Percentiles rank a stretch among this genome's conserved stretches.
Evolutionary conservation across 1,140 invertebrate genomes (phyloP).

Genomic region (Battus philenor): DNA sequence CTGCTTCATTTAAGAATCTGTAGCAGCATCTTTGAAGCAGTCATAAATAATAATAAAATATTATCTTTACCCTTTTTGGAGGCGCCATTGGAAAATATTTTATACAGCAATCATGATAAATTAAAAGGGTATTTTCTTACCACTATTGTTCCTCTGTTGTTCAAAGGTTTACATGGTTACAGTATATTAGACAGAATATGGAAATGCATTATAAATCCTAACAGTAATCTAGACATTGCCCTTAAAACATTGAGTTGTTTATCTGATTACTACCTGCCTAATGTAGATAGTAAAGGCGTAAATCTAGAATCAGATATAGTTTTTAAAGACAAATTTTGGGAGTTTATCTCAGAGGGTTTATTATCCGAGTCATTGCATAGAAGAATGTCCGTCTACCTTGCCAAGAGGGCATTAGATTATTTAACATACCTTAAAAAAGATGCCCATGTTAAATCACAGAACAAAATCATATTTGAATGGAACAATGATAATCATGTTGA

Average conservation of each 20-base stretch:
- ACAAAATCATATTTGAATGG: slow-evolving; percentile 38
- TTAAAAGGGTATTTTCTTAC: slow-evolving; percentile 48
- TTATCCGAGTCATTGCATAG: slow-evolving; percentile 28
- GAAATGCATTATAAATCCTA: slow-evolving; percentile 32
- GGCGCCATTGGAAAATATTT: slow-evolving; percentile 40
- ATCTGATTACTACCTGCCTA: slow-evolving; percentile 54
- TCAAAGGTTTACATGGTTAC: slow-evolving; percentile 36
- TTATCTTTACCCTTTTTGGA: slow-evolving; percentile 45
- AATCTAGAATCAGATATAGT: slow-evolving; percentile 36
- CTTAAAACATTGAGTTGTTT: slow-evolving; percentile 50
- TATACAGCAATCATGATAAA: slow-evolving; percentile 36
- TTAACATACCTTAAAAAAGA: slow-evolving; percentile 34
- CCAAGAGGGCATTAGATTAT: slow-evolving; percentile 56
- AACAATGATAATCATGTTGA: slow-evolving; percentile 23
- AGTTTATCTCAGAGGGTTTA: slow-evolving; percentile 40
- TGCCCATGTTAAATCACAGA: slow-evolving; percentile 25
- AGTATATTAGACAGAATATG: slow-evolving; percentile 57
- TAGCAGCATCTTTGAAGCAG: slow-evolving; percentile 46
- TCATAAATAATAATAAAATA: slow-evolving; percentile 26
- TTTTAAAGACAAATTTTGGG: slow-evolving; percentile 45
- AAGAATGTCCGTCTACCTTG: slow-evolving; percentile 50
- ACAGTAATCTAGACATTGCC: slow-evolving; percentile 23
- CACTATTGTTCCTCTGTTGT: slow-evolving; percentile 41
- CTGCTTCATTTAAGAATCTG: slow-evolving; percentile 40
- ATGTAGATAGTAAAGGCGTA: slow-evolving; percentile 19